These are phyloP conservation scores for Lepidostoma basale DNA, from an alignment of 1,140 invertebrate species.

Conservation along the genomic window DNA sequence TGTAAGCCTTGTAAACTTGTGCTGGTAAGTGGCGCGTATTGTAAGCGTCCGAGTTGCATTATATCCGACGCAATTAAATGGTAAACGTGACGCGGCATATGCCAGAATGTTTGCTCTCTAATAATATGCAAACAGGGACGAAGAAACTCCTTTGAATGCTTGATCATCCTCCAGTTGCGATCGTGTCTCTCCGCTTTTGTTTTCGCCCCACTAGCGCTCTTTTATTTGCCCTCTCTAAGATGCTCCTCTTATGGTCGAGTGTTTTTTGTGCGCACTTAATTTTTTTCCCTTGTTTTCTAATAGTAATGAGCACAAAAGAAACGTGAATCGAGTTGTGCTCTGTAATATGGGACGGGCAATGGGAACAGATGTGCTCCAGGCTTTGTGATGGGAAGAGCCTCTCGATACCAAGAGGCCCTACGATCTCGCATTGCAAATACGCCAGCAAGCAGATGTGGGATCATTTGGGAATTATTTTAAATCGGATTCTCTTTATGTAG, in stretches of 20 bases:
- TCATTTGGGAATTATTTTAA: background rate
- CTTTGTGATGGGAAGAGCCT: constrained; percentile 10
- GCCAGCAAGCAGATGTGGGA: background rate
- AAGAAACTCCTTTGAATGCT: background rate
- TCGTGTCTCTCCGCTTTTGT: constrained; percentile 21
- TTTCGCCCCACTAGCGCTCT: constrained; percentile 1
- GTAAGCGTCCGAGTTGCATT: background rate
- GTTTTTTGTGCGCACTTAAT: background rate
- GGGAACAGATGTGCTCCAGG: constrained; percentile 4
- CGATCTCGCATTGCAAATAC: background rate
- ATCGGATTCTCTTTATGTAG: background rate
- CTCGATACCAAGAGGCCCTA: background rate
- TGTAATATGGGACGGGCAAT: constrained; percentile 12
- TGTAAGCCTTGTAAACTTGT: background rate
- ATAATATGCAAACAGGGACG: constrained; percentile 35
- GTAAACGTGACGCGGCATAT: constrained; percentile 30
- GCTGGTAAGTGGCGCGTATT: background rate
- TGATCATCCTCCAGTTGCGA: background rate
- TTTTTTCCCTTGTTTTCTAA: constrained; percentile 1
- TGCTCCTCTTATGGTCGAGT: background rate
- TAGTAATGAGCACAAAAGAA: constrained; percentile 6
- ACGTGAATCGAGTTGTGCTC: background rate
- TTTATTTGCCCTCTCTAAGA: background rate
- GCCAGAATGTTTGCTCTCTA: constrained; percentile 18
- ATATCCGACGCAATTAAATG: background rate